Base-by-base conservation (phyloP, 2,888 invertebrate species). In the Mesorhabditis sp. region DNA sequence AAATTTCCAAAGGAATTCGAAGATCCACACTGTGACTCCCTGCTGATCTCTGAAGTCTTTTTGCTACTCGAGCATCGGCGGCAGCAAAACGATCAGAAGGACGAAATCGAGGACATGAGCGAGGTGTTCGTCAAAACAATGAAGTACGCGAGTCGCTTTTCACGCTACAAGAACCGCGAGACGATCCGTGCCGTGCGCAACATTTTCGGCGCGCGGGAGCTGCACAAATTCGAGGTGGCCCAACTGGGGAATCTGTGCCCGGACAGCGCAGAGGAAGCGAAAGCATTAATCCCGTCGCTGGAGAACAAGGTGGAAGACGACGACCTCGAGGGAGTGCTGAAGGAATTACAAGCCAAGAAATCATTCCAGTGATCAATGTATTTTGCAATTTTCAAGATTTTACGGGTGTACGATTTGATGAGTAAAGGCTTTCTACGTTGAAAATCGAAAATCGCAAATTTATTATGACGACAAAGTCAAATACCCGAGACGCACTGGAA, bases 1-100 rank as follows among this genome's bases (percentile, higher is more conserved):
- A 93, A 94, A 84, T 98, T 97, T 89, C 96, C 97, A 0, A 95
- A 95, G 92, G 96, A 97, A 88, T 98, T 98, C 88, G 97, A 97
- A 89, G 95, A 93, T 88, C 95, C 95, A 41, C 76, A 74, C 10
- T 83, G 83, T 2, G 97, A 98, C 88, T 96, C 98, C 0, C 88
- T 98, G 70, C 89, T 98, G 68, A 95, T 96, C 86, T 86, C 86
- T 4, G 89, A 89, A 78, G 89, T 89, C n/a, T 87, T 87, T 86
- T 94, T 98, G 93, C 89, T 98, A 81, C 87, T 98, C 82, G 95
- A 97, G 86, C 96, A 98, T 87, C 90, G 98, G 68, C 95, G 96
- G 87, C 92, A 93, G 50, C 96, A 97, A 87, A 97, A 96, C 87
- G 97, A 98, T 87, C 94, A 93, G 45, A 94, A 95, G 4, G 97